phyloP scores from a whole-genome alignment of 53 echinoderm and acorn worm genomes.

The Zoroaster sp. region DNA sequence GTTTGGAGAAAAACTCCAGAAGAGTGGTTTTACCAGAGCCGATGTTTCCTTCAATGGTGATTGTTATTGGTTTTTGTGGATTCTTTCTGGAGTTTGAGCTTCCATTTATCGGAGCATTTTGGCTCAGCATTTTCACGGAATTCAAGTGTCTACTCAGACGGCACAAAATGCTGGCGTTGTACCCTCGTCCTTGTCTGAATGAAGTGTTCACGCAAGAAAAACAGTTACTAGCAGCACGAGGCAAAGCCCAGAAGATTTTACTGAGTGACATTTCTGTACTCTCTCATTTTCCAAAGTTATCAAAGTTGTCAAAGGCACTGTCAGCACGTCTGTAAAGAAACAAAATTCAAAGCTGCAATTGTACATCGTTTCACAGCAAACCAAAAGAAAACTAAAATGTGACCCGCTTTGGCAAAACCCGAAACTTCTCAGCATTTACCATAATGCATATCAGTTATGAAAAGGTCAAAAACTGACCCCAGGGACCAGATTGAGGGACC shows the following conservation, averaged over 20 bases:
- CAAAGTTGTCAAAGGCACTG: too few relatives aligned
- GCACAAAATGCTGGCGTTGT: background rate
- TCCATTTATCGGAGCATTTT: background rate
- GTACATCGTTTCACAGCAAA: too few relatives aligned
- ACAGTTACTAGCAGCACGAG: background rate
- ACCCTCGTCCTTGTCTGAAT: background rate
- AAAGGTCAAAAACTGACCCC: too few relatives aligned
- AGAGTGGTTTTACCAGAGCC: slow-evolving; percentile 83
- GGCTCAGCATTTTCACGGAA: slow-evolving; percentile 7
- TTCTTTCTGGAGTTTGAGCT: background rate
- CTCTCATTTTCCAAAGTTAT: too few relatives aligned
- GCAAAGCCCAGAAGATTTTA: background rate
- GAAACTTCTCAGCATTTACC: too few relatives aligned
- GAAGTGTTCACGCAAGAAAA: background rate
- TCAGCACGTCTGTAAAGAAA: too few relatives aligned
- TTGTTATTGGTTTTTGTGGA: background rate
- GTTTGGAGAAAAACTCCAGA: slow-evolving; percentile 58
- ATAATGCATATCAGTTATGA: too few relatives aligned
- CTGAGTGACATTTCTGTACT: background rate
- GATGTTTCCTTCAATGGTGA: slow-evolving; percentile 83
- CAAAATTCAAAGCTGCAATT: too few relatives aligned
- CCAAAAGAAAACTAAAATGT: too few relatives aligned
- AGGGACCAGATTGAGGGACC: too few relatives aligned
- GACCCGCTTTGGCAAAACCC: too few relatives aligned
- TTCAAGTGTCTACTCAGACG: background rate